Evolutionary conservation across 2,888 invertebrate species (phyloP).

Genomic region (Leptopterna dolabrata): DNA sequence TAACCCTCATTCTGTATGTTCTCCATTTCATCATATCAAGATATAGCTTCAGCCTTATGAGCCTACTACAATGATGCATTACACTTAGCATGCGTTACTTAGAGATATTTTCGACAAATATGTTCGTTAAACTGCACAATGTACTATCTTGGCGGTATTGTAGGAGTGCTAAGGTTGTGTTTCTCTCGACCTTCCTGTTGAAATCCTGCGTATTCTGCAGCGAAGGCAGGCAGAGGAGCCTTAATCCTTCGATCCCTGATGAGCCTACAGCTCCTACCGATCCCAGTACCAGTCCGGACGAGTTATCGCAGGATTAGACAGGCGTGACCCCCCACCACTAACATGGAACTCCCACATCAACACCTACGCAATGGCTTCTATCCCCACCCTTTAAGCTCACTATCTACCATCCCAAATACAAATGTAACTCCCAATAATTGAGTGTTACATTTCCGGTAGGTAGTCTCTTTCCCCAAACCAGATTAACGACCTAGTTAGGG

Average conservation of each 20-base stretch:
- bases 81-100: too few species aligned
- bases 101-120: too few species aligned
- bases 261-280: not conserved
- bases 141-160: not conserved
- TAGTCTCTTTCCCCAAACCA: conserved; percentile 17
- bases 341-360: conserved; percentile 6
- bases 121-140: too few species aligned
- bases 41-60: too few species aligned
- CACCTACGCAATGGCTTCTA: not conserved
- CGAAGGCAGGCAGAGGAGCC: not conserved
- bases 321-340: not conserved
- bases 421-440: conserved; percentile 23
- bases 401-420: not conserved
- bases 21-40: too few species aligned
- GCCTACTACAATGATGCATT: too few species aligned
- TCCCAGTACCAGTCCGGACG: not conserved
- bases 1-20: too few species aligned
- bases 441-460: conserved; percentile 16
- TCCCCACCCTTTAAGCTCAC: not conserved
- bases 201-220: not conserved
- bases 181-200: not conserved
- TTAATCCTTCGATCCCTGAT: not conserved
- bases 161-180: not conserved
- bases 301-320: conserved; percentile 13
- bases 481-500: conserved; percentile 36